Base-by-base conservation (phyloP, 2,888 invertebrate species). In the Pachymerium ferrugineum region DNA sequence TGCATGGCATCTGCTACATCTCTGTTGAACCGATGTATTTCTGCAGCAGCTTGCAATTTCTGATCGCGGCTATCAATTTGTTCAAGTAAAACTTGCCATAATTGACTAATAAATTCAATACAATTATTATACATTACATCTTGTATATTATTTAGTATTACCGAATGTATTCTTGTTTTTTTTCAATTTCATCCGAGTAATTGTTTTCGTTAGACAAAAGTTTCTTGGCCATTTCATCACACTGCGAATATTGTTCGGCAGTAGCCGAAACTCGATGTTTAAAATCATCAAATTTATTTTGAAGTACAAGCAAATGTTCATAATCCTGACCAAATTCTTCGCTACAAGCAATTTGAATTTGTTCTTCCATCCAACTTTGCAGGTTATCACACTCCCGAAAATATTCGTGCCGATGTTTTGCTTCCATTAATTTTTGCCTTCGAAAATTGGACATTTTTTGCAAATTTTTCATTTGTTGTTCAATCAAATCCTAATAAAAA, bases 11-110 rank as follows among this genome's bases (percentile, higher is more conserved):
- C 97, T 25, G 91, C 93, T 0, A 93, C 94, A 83, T 97, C 97
- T 73, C 97, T 89, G 84, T 98, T 97, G 87, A 97, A 98, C 74
- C 96, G 88, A 83, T 98, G 98, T 77, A 98, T 94, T 85, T 97
- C 96, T 10, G 94, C 97, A 0, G 98, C 98, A 0, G 95, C 97
- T 80, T 90, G 89, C 42, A 99, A 85, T 54, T 94, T 90, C 76
- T 91, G 89, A 77, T 93, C 93, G 14, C 97, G 88, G 70, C 91
- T 89, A 78, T 91, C 90, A 75, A 97, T 90, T 80, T 93, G 89
- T 72, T 93, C 91, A 71, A 95, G 86, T 0, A 98, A 87, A 68
- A 90, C 89, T 77, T 92, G 90, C 97, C 98, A 99, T 3, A 81
- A 77, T 42, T 81, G 78, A 62, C 82, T 82, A 77, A 70, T 54